Percentiles rank a stretch among this genome's conserved stretches.
phyloP scores from a whole-genome alignment of 2,888 invertebrate species.

The Drosophila atroscutellata region DNA sequence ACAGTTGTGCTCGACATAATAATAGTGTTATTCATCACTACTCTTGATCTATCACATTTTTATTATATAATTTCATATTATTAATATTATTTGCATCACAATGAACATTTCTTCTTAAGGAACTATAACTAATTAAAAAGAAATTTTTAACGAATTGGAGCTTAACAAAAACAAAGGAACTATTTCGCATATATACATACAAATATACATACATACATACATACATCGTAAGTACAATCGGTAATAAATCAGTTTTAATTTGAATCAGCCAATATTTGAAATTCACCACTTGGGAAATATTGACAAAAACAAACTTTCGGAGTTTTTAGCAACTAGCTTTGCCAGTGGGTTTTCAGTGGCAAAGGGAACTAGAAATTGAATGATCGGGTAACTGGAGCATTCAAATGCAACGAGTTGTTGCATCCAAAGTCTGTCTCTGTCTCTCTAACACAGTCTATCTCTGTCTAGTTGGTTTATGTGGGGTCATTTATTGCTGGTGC shows the following conservation, averaged over 20 bases:
- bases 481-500: slow-evolving; percentile 24
- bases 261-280: not conserved
- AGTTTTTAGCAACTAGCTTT: not conserved
- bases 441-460: not conserved
- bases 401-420: slow-evolving; percentile 21
- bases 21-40: not conserved
- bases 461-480: slow-evolving; percentile 11
- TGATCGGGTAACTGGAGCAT: slow-evolving; percentile 28
- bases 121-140: not conserved
- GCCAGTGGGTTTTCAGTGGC: not conserved
- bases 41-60: not conserved
- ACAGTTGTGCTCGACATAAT: not conserved
- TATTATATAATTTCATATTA: not conserved
- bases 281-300: not conserved
- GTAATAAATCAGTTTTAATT: not conserved
- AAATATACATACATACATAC: not conserved
- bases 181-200: not conserved
- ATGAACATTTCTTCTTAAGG: not conserved
- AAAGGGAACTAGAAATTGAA: slow-evolving; percentile 7
- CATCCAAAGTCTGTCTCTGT: not conserved
- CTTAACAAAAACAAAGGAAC: not conserved
- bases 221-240: not conserved
- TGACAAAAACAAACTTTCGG: slow-evolving; percentile 2
- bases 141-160: not conserved
- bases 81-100: not conserved